phyloP scores from a whole-genome alignment of 2,113 vertebrate genomes.

The Psilopsiagon aymara region DNA sequence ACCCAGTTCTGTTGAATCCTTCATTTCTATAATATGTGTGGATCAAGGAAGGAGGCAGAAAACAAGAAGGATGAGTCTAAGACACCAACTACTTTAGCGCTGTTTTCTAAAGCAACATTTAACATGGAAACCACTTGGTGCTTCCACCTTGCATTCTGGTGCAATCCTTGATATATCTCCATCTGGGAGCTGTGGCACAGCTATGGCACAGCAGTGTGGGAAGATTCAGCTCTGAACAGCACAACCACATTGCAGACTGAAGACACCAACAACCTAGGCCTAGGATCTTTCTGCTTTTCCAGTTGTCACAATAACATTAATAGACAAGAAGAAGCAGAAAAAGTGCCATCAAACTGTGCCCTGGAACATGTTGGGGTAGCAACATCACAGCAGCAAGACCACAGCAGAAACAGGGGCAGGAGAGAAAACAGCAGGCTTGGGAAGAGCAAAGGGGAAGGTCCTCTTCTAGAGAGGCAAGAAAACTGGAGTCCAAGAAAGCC shows the following conservation, averaged over 20 bases:
- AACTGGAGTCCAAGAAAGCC: neutral
- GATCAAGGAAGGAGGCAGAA: neutral
- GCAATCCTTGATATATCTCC: neutral
- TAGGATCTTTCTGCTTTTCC: neutral
- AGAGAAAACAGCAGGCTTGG: neutral
- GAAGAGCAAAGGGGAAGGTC: neutral
- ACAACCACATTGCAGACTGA: fast-evolving
- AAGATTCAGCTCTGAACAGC: neutral
- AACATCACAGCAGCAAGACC: neutral
- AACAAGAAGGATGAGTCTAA: neutral
- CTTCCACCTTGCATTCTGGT: neutral
- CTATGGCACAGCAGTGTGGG: too few relatives aligned
- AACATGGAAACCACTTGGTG: neutral
- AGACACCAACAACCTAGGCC: neutral
- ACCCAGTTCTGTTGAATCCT: neutral
- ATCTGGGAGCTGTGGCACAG: neutral
- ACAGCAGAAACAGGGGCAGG: neutral
- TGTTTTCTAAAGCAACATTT: neutral
- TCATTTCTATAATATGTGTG: neutral
- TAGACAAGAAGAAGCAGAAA: neutral
- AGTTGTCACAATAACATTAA: neutral
- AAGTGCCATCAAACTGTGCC: neutral
- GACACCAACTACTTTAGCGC: neutral
- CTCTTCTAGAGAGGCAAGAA: neutral
- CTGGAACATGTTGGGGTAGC: neutral